Base-by-base conservation (phyloP, 2,113 vertebrate genomes). In the Istiophorus platypterus region DNA sequence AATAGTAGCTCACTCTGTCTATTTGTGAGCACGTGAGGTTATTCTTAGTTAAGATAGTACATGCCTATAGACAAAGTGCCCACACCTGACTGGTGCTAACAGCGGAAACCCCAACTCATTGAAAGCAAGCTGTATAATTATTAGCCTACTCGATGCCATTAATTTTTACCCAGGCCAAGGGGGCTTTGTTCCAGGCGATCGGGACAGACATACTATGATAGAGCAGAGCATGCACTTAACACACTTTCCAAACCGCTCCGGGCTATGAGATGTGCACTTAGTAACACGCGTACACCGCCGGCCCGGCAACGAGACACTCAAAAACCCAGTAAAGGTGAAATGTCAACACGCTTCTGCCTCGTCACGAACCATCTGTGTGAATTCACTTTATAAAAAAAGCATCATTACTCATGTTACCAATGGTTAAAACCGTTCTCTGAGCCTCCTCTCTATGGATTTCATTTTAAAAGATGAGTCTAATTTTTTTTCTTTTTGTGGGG, bases 61-160 rank as follows among this genome's bases (percentile, higher is more conserved):
- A 58, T 57, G 82, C 83, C 76, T 69, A 12, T 80, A 80, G 84
- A 83, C 77, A 83, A 58, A 67, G 58, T 34, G 29, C 64, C 20
- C 57, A 90, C 91, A 92, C 88, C 87, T 91, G 84, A 84, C 77
- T 76, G 62, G 7, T 73, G 66, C 84, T 79, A 84, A 85, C 27
- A 82, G 26, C 78, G 78, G 57, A 90, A 82, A 71, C 52, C 42
- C 9, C 14, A 84, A 65, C 78, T 82, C 69, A 90, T 90, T 87
- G n/a, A 85, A 75, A 65, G 63, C 62, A 78, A 13, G 2, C 67
- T 64, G 58, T 81, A 77, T 89, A 86, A 91, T 90, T 82, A 89
- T 79, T 51, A 69, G 58, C 69, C 54, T 69, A 91, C 81, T 58
- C 70, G 80, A 80, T 76, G 31, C 62, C 37, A 67, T 78, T 71